phyloP scores from a whole-genome alignment of 2,888 invertebrate genomes.

The Brachyopa scutellaris region DNA sequence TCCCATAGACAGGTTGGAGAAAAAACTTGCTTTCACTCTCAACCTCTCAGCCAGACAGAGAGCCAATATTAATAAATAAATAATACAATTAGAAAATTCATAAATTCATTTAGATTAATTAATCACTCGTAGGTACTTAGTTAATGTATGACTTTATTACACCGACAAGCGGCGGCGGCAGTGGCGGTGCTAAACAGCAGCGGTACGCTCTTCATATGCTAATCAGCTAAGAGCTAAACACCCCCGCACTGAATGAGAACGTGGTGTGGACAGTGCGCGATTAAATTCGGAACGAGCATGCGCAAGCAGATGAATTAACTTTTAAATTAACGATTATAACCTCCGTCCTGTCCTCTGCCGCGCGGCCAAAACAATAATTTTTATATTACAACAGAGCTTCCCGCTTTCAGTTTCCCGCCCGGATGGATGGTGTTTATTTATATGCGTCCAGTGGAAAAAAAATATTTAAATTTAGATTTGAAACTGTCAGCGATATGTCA shows the following conservation, averaged over 20 bases:
- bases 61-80: conserved; percentile 4
- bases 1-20: background rate
- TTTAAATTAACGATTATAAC: conserved; percentile 40
- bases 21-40: conserved; percentile 49
- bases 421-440: conserved; percentile 33
- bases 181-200: conserved; percentile 22
- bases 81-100: conserved; percentile 50
- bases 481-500: background rate
- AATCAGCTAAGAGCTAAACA: background rate
- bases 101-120: conserved; percentile 50
- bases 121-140: conserved; percentile 4
- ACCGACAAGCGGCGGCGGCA: background rate
- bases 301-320: conserved; percentile 36
- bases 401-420: background rate
- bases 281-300: conserved; percentile 16
- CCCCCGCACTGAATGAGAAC: conserved; percentile 1
- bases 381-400: background rate
- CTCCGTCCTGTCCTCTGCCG: background rate
- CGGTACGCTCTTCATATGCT: conserved; percentile 15
- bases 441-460: conserved; percentile 50
- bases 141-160: conserved; percentile 17
- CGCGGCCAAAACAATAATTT: background rate
- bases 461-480: conserved; percentile 53
- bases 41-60: conserved; percentile 14
- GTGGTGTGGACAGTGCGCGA: background rate